Conservation (phyloP, 37 sponge, comb jelly and placozoan species). For the Ianthella basta region DNA sequence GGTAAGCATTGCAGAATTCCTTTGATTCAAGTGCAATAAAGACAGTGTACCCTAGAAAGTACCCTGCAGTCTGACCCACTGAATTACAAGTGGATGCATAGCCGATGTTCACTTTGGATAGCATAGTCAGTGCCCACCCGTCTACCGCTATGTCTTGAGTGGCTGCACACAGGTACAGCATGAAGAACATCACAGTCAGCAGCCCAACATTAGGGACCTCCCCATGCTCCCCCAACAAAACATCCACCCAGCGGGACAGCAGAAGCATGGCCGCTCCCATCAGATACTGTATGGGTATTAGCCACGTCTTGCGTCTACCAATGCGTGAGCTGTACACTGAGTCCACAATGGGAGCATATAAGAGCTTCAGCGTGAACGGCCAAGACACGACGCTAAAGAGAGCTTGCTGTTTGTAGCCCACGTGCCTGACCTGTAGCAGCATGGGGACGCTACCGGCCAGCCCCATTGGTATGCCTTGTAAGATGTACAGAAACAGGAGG, state of each 20-base stretch:
- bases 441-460: constrained; percentile 88
- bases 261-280: constrained; percentile 84
- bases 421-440: constrained; percentile 81
- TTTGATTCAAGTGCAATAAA: constrained; percentile 92
- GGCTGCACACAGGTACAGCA: constrained; percentile 85
- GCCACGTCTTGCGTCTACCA: constrained; percentile 95
- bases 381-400: constrained; percentile 86
- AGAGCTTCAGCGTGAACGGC: constrained; percentile 94
- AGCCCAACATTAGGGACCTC: constrained; percentile 44
- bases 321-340: constrained; percentile 71
- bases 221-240: constrained; percentile 51
- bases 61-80: constrained; percentile 95
- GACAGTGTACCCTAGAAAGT: constrained; percentile 90
- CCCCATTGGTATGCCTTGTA: constrained; percentile 95
- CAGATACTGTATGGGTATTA: constrained; percentile 87
- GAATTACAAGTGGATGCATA: constrained; percentile 95
- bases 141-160: constrained; percentile 99
- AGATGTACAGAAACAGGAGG: constrained; percentile 78
- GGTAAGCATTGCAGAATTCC: constrained; percentile 89
- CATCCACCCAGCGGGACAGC: constrained; percentile 57
- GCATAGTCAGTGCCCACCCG: constrained; percentile 98
- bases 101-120: constrained; percentile 85
- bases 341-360: constrained; percentile 98
- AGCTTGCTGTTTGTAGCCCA: constrained; percentile 90
- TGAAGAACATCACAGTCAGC: constrained; percentile 82